Base-by-base conservation (phyloP, 2,797 vertebrate genomes). In the Galagoides demidoff region DNA sequence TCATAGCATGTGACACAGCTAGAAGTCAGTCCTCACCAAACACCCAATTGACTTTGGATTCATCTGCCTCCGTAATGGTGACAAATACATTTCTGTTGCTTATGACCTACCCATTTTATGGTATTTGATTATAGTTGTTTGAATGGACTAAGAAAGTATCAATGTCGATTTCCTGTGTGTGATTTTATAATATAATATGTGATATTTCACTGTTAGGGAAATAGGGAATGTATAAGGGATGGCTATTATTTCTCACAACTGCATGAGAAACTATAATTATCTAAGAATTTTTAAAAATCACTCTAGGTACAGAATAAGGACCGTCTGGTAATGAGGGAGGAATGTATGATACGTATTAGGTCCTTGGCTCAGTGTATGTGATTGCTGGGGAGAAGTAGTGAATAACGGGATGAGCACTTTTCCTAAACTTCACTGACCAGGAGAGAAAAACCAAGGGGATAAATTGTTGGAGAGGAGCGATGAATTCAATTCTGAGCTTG, bases 401-500 rank as follows among this genome's bases (percentile, higher is more conserved):
- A 92, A 79, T 37, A 49, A 52, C 14, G 61, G 20, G 19, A 70
- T 1, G 27, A 43, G 61, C 2, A 76, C 3, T 43, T 66, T 89
- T 27, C 7, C 57, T 77, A n/a, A 0, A 19, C 52, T 94, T 97
- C 70, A 74, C 7, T 92, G 31, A 93, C 39, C 63, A 74, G 45
- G 7, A 92, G n/a, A 85, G 16, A 16, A 68, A 91, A 91, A 90
- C 2, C 49, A 29, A 25, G 49, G 13, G 17, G 49, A 23, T 22
- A 83, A 27, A 68, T 27, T 14, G 68, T 4, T 39, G 22, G 43
- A 85, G n/a, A 94, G 74, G 29, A 12, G 16, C n/a, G 52, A 86
- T 68, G 7, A 85, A 74, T 85, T 95, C 52, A 59, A 3, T 88
- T 87, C 93, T 96, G 63, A 92, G 59, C 66, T 81, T 68, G 1